phyloP scores from a whole-genome alignment of 2,797 vertebrate genomes.

The Columba guinea region DNA sequence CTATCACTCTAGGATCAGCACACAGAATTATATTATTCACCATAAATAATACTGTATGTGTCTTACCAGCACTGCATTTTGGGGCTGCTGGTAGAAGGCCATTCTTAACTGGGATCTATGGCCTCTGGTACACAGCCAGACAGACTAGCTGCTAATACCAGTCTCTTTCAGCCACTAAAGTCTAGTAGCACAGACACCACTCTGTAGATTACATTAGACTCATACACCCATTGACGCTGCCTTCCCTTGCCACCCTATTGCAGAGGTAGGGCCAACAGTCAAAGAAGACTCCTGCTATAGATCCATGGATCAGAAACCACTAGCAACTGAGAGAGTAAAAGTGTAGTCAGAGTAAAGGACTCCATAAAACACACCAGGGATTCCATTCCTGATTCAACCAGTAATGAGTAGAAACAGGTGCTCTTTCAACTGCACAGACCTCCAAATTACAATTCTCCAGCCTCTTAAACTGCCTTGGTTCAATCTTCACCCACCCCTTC shows the following conservation, averaged over 20 bases:
- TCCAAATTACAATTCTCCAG: not conserved
- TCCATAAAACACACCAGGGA: not conserved
- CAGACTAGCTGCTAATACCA: not conserved
- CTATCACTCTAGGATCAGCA: not conserved
- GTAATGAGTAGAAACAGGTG: not conserved
- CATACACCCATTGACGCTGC: fast-evolving
- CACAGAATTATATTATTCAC: not conserved
- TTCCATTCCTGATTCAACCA: not conserved
- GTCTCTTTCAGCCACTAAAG: not conserved
- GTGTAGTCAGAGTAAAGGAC: not conserved
- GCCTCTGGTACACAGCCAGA: not conserved
- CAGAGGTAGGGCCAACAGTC: not conserved
- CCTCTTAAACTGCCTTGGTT: not conserved
- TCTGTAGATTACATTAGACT: not conserved
- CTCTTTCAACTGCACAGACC: not conserved
- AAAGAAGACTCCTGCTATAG: not conserved
- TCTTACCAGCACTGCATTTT: not conserved
- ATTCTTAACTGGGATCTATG: not conserved
- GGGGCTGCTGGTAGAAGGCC: not conserved
- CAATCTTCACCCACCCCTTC: not conserved
- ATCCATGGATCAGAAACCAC: not conserved
- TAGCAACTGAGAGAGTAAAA: not conserved
- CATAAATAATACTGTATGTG: fast-evolving
- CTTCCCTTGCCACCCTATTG: not conserved
- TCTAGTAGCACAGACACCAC: not conserved